phyloP scores from a whole-genome alignment of 2,888 invertebrate genomes.

The Steinernema hermaphroditum region DNA sequence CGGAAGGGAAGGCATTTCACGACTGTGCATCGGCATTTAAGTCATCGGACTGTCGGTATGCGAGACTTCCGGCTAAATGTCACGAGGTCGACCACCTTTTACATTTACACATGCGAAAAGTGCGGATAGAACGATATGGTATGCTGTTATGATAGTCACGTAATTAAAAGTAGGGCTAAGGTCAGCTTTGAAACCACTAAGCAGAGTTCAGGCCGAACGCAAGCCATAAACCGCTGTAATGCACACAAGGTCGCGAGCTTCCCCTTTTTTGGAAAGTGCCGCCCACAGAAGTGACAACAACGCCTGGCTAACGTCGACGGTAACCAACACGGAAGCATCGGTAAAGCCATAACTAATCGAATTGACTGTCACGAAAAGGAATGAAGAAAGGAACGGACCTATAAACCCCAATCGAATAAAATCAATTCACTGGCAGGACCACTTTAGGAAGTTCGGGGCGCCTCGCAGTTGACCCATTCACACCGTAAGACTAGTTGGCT shows the following conservation, averaged over 20 bases:
- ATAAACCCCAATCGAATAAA: conserved; percentile 28
- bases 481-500: no score
- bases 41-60: no score
- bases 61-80: no score
- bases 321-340: background rate
- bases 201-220: no score
- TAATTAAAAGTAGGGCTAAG: no score
- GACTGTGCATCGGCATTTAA: no score
- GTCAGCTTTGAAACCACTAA: no score
- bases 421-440: conserved; percentile 6
- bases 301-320: background rate
- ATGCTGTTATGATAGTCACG: no score
- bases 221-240: background rate
- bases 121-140: no score
- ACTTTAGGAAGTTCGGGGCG: background rate
- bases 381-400: conserved; percentile 23
- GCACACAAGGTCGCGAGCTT: conserved; percentile 1
- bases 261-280: background rate
- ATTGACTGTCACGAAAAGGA: background rate
- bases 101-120: no score
- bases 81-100: no score
- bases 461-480: background rate
- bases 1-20: no score
- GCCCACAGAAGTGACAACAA: background rate
- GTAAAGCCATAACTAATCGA: conserved; percentile 16